phyloP scores from a whole-genome alignment of 2,113 vertebrate genomes.

The Epinephelus moara region DNA sequence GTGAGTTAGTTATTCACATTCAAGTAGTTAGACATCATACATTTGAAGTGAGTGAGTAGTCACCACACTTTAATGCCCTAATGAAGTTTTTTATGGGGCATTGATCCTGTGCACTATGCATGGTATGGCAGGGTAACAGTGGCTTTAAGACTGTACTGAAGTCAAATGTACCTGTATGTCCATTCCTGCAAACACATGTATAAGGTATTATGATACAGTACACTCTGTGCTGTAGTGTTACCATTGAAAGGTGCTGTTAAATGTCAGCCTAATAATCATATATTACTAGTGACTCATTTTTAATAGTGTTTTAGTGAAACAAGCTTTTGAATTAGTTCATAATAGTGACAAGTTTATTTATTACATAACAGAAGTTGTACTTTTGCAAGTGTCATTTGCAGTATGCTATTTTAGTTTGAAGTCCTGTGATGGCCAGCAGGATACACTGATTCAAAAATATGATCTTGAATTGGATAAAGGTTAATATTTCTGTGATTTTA shows the following conservation, averaged over 20 bases:
- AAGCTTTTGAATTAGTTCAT: constrained; percentile 54
- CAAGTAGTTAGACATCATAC: constrained; percentile 23
- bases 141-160: constrained; percentile 45
- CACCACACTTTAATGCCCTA: constrained; percentile 15
- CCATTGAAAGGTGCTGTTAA: constrained; percentile 65
- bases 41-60: constrained; percentile 29
- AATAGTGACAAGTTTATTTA: constrained; percentile 47
- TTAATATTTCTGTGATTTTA: constrained; percentile 44
- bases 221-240: constrained; percentile 57
- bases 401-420: constrained; percentile 32
- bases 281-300: constrained; percentile 48
- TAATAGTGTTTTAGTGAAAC: constrained; percentile 60
- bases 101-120: constrained; percentile 65
- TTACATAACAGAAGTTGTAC: constrained; percentile 32
- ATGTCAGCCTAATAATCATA: constrained; percentile 53
- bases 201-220: constrained; percentile 41
- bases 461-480: constrained; percentile 33
- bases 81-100: constrained; percentile 17
- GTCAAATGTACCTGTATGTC: constrained; percentile 43
- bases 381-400: constrained; percentile 39
- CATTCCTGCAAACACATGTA: constrained; percentile 46
- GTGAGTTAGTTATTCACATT: constrained; percentile 22
- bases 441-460: background rate
- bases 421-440: background rate
- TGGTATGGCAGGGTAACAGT: constrained; percentile 61